These are phyloP conservation scores for Dicyrtoma fusca DNA, from an alignment of 2,888 invertebrate genomes.

Conservation along the genomic window DNA sequence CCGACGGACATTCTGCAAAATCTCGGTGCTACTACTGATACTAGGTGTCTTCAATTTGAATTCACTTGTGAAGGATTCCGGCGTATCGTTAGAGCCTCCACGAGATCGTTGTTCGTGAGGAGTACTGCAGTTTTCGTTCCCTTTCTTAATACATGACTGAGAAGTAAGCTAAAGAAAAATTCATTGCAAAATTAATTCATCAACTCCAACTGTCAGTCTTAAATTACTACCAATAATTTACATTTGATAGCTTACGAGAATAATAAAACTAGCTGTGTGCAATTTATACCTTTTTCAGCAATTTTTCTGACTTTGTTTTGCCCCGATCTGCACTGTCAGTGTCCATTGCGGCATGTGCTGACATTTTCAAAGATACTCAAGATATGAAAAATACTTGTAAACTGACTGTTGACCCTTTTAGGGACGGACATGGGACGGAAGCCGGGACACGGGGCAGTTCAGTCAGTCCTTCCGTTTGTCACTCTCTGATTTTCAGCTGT, in stretches of 20 bases:
- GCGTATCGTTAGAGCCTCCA: background rate
- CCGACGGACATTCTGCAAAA: constrained; percentile 8
- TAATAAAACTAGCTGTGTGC: too few species aligned
- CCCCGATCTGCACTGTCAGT: background rate
- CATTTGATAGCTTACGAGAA: too few species aligned
- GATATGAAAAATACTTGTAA: too few species aligned
- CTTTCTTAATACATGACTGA: background rate
- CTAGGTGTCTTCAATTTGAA: background rate
- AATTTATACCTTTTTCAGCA: constrained; percentile 5
- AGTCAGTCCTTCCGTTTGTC: too few species aligned
- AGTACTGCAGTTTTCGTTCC: background rate
- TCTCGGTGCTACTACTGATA: background rate
- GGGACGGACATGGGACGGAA: too few species aligned
- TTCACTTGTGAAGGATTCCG: background rate
- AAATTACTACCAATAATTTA: too few species aligned
- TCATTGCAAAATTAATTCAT: background rate
- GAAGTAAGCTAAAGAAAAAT: background rate
- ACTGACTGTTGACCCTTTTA: too few species aligned
- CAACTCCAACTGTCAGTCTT: too few species aligned
- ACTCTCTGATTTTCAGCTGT: too few species aligned
- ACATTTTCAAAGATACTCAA: too few species aligned
- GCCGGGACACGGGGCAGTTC: too few species aligned
- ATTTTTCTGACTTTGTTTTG: background rate
- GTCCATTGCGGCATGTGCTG: background rate
- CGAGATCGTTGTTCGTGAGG: background rate